These are phyloP conservation scores for Bergia puertoricense DNA, from an alignment of 92 coral and sea anemone species.

Conservation along the genomic window DNA sequence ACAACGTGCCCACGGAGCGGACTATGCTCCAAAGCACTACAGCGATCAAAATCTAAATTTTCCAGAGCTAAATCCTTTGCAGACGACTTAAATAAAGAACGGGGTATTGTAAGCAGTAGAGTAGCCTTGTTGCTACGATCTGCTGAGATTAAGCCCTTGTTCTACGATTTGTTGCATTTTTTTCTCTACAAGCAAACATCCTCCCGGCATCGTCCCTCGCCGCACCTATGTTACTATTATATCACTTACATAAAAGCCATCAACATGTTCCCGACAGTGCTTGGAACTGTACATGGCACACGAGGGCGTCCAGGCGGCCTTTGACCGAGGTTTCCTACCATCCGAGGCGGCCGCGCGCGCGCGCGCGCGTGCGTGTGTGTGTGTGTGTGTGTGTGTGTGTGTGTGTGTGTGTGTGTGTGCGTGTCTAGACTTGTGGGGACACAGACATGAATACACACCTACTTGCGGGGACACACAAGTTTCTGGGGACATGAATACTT, in stretches of 20 bases:
- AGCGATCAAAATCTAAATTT: slow-evolving; percentile 22
- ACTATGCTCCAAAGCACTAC: slow-evolving; percentile 42
- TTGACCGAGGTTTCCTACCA: slow-evolving; percentile 15
- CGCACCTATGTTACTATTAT: slow-evolving; percentile 13
- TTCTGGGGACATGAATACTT: slow-evolving; percentile 7
- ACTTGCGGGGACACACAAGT: slow-evolving; percentile 15
- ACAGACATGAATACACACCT: slow-evolving; percentile 13
- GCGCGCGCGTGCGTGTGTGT: slow-evolving; percentile 18
- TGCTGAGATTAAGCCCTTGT: no score
- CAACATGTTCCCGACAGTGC: slow-evolving; percentile 12
- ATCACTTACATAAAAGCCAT: slow-evolving; percentile 12
- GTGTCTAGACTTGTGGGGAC: slow-evolving; percentile 15
- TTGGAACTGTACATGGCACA: slow-evolving; percentile 15
- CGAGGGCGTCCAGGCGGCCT: slow-evolving; percentile 18
- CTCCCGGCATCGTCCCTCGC: slow-evolving; percentile 18
- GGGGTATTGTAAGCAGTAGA: no score
- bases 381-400: slow-evolving; percentile 15
- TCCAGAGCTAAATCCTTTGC: slow-evolving; percentile 17
- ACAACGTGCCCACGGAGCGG: slow-evolving; percentile 33
- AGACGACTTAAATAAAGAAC: background rate
- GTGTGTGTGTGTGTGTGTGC: slow-evolving; percentile 15
- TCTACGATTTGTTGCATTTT: background rate
- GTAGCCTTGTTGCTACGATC: no score
- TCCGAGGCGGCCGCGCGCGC: slow-evolving; percentile 20
- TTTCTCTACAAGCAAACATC: slow-evolving; percentile 16